Evolutionary conservation across 2,888 invertebrate genomes (phyloP).

Genomic region (Geotrupes spiniger): DNA sequence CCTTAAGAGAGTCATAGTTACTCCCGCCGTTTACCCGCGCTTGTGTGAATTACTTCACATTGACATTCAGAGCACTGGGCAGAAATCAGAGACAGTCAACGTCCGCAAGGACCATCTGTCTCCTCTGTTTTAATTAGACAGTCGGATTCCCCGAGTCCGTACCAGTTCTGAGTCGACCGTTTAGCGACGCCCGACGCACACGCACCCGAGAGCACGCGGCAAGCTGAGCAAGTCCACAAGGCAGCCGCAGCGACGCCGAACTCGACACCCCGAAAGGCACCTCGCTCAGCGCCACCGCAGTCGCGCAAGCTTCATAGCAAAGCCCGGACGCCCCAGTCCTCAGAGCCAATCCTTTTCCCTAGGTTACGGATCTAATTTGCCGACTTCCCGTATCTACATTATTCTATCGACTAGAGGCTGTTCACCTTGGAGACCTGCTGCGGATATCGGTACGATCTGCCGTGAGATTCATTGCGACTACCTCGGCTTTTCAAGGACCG

Average conservation of each 20-base stretch:
- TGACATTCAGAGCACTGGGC: no score
- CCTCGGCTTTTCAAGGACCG: conserved; percentile 52
- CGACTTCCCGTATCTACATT: no score
- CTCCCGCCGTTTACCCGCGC: no score
- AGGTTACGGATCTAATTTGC: conserved; percentile 30
- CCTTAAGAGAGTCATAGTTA: no score
- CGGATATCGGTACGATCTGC: conserved; percentile 5
- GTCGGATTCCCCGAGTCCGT: conserved; percentile 57
- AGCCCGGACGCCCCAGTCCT: conserved; percentile 37
- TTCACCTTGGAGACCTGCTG: conserved; percentile 7
- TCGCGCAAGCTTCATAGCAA: conserved; percentile 11
- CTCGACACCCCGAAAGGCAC: conserved; percentile 37
- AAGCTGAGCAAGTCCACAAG: conserved; percentile 31
- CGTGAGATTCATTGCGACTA: background rate
- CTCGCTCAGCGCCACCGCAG: conserved; percentile 17
- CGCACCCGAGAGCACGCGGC: conserved; percentile 26
- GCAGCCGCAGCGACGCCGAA: conserved; percentile 45
- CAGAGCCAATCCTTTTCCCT: conserved; percentile 58
- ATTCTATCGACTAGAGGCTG: no score
- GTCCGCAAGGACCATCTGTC: conserved; percentile 63
- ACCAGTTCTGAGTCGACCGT: conserved; percentile 52
- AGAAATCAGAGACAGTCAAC: conserved; percentile 68
- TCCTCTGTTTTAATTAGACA: conserved; percentile 69
- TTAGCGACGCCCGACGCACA: conserved; percentile 47
- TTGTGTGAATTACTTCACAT: no score